Base-by-base conservation (phyloP, 92 coral and sea anemone genomes). In the Phenganax subtilis region DNA sequence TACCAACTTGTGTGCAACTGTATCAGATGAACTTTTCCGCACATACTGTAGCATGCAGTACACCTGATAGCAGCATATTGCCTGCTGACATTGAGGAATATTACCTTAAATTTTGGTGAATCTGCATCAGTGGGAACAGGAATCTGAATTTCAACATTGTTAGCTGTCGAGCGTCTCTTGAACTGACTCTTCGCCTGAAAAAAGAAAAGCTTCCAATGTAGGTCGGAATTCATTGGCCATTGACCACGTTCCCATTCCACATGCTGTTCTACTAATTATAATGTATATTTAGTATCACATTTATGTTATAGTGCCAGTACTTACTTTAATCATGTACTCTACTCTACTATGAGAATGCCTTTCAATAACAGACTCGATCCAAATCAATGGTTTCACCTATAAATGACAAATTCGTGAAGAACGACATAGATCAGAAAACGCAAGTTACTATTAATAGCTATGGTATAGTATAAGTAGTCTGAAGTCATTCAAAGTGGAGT, bases 291-390 rank as follows among this genome's bases (percentile, higher is more conserved):
- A 2, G 5, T 37, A 67, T 7, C 25, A 20, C 25, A n/a, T 51
- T 67, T 16, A 67, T 6, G 51, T 17, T 12, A 67, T 31, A 16
- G 51, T 67, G 17, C 51, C 72, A 6, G 20, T 66, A 68, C 73
- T 29, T 12, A 68, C 98, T 90, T 94, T 94, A 60, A 94, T 92
- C 98, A 94, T 94, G 80, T 94, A 94, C 75, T 94, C 98, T 73
- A 94, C 98, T 59, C 98, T 84, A 54, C 98, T 94, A 83, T 94
- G 98, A 7, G 98, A 94, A 58, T 94, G 98, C 7, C 98, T 97
- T 72, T 94, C 98, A 84, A 94, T 94, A 51, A 94, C 98, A 54
- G 98, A 94, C 72, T 94, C 98, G 68, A 94, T 94, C 98, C 98
- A 94, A 72, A 94, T 94, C 72, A 94, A 85, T 9, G 98, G 98